Conservation (phyloP, 2,888 invertebrate species). For the Trilocha varians region DNA sequence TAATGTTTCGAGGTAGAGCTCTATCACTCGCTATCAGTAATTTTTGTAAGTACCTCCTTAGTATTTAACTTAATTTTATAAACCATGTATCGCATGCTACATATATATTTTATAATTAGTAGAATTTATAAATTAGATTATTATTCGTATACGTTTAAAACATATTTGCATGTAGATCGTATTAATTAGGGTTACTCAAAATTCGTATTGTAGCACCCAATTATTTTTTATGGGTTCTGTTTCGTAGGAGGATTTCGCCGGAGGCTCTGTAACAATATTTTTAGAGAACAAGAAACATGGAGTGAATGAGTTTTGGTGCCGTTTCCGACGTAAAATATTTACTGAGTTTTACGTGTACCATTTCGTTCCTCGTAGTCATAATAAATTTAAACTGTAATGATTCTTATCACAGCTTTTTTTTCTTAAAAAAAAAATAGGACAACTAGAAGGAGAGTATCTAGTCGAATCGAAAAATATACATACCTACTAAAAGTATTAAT, state of each 20-base stretch:
- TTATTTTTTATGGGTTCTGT: conserved; percentile 2
- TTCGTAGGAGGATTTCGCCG: conserved; percentile 1
- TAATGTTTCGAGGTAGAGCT: no score
- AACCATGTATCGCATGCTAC: no score
- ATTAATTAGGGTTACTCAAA: not conserved
- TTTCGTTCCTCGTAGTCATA: not conserved
- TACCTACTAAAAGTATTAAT: no score
- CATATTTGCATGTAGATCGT: not conserved
- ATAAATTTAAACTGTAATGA: not conserved
- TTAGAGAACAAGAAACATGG: conserved; percentile 3
- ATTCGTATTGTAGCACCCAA: not conserved
- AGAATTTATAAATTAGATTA: no score
- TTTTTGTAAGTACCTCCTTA: no score
- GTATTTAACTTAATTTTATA: no score
- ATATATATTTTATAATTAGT: no score
- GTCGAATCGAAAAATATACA: no score
- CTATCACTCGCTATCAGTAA: no score
- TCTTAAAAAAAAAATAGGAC: not conserved
- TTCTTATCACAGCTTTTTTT: not conserved
- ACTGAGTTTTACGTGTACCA: not conserved
- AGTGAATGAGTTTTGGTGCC: not conserved
- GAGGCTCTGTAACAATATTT: conserved; percentile 3
- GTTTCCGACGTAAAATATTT: not conserved
- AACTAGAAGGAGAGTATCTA: no score
- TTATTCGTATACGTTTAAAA: no score